Percentiles rank a stretch among this genome's conserved stretches.
These are phyloP conservation scores for Anhinga rufa DNA, from an alignment of 2,113 vertebrate species.

Conservation along the genomic window DNA sequence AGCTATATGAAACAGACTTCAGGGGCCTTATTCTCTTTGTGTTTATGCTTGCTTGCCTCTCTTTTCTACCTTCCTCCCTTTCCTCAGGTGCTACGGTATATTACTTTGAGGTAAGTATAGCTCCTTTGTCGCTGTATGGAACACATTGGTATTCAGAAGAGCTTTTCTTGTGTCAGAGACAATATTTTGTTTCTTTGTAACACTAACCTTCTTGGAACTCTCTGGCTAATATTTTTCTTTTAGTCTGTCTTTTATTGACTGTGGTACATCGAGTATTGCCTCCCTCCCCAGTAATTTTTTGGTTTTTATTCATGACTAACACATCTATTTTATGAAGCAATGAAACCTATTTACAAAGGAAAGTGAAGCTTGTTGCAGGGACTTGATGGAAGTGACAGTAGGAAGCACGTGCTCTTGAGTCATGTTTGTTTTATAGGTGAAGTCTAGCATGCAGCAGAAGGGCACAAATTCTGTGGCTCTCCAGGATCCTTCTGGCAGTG, in stretches of 20 bases:
- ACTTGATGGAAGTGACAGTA: background rate
- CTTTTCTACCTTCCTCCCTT: background rate
- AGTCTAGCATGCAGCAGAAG: background rate
- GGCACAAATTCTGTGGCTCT: background rate
- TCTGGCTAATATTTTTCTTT: slow-evolving; percentile 28
- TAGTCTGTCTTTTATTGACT: background rate
- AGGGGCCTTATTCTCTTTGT: slow-evolving; percentile 11
- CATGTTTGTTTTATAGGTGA: background rate
- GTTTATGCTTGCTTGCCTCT: background rate
- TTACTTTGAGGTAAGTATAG: slow-evolving; percentile 13
- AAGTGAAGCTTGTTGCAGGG: background rate
- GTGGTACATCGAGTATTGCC: background rate
- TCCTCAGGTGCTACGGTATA: background rate
- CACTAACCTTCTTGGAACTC: slow-evolving; percentile 34
- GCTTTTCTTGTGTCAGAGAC: slow-evolving; percentile 9
- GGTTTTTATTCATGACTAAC: background rate
- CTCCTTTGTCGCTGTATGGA: background rate
- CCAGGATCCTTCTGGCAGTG: background rate
- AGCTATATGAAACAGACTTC: slow-evolving; percentile 27
- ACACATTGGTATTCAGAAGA: slow-evolving; percentile 41
- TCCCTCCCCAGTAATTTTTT: background rate
- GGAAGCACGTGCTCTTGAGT: background rate
- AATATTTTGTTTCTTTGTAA: slow-evolving; percentile 49
- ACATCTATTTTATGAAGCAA: background rate
- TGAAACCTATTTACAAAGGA: background rate